Conservation (phyloP, 1,140 invertebrate species). For the Coelopa frigida region DNA sequence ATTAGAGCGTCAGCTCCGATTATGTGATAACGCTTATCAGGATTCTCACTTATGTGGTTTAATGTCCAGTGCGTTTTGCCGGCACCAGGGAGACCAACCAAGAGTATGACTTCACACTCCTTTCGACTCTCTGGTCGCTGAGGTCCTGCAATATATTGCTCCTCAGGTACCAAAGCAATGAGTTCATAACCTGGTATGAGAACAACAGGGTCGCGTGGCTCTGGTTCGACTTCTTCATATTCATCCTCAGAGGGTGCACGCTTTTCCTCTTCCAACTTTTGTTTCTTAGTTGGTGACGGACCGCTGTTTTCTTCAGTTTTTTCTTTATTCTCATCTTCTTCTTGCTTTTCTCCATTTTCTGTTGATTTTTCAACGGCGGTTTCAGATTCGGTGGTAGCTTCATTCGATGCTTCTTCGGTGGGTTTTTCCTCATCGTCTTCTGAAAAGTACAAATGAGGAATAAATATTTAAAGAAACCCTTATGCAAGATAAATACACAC, state of each 20-base stretch:
- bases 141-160: slow-evolving; percentile 61
- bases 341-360: slow-evolving; percentile 6
- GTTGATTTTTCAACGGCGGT: slow-evolving; percentile 5
- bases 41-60: slow-evolving; percentile 59
- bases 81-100: slow-evolving; percentile 80
- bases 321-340: slow-evolving; percentile 7
- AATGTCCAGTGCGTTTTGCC: slow-evolving; percentile 87
- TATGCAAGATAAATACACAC: too few species aligned
- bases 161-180: slow-evolving; percentile 54
- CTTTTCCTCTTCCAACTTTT: slow-evolving; percentile 25
- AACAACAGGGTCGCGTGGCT: slow-evolving; percentile 30
- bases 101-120: slow-evolving; percentile 85
- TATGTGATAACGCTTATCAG: slow-evolving; percentile 76
- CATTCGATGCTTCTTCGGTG: slow-evolving; percentile 3
- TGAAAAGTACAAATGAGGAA: too few species aligned
- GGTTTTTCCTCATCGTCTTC: slow-evolving; percentile 9
- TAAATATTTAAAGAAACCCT: too few species aligned
- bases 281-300: slow-evolving; percentile 33
- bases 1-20: slow-evolving; percentile 77
- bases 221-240: slow-evolving; percentile 35
- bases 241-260: slow-evolving; percentile 23
- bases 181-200: slow-evolving; percentile 52
- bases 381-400: neutral
- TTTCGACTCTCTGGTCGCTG: slow-evolving; percentile 60
- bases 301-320: slow-evolving; percentile 17